Base-by-base conservation (phyloP, 1,140 invertebrate genomes). In the Xylocopa sonorina region DNA sequence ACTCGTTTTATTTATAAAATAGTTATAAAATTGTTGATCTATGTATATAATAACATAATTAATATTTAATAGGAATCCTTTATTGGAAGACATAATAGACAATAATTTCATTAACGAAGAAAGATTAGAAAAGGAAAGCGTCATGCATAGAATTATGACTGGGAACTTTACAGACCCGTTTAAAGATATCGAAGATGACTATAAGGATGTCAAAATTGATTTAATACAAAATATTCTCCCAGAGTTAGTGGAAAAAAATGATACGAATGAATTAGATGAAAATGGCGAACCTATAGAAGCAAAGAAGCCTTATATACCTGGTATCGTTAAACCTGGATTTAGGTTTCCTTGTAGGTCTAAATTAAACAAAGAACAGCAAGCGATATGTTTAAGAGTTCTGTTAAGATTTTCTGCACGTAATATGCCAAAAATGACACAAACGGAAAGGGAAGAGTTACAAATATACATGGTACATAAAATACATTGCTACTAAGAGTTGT, bases 1-100 rank as follows among this genome's bases (percentile, higher is more conserved):
- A 62, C 34, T 27, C 27, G 16, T 48, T 38, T 41, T 79, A 3
- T 1, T 16, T 16, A 57, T 57, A 5, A 18, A 27, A 32, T 46
- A 43, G 3, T 38, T 38, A 38, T 38, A 38, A 38, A n/a, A n/a
- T n/a, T n/a, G 38, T 38, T 38, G 9, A 4, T 38, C 9, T 38
- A 38, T 4, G 3, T 9, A 72, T 51, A 66, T 57, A 21, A 60
- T 43, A 12, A 32, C 21, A 66, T 27, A n/a, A 41, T 14, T 29
- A 16, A 24, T 73, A 57, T 69, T 48, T 50, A 32, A 41, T 51
- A 67, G 89, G 89, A 55, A 82, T 77, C 75, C 81, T 51, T 21
- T 82, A 2, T 64, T 89, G 4, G 85, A 89, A 38, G 88, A 90
- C 21, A 46, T 89, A 0, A 41, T 88, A 27, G 87, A 89, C 3